These are phyloP conservation scores for Sarcophaga caerulescens DNA, from an alignment of 2,888 invertebrate species.

Conservation along the genomic window DNA sequence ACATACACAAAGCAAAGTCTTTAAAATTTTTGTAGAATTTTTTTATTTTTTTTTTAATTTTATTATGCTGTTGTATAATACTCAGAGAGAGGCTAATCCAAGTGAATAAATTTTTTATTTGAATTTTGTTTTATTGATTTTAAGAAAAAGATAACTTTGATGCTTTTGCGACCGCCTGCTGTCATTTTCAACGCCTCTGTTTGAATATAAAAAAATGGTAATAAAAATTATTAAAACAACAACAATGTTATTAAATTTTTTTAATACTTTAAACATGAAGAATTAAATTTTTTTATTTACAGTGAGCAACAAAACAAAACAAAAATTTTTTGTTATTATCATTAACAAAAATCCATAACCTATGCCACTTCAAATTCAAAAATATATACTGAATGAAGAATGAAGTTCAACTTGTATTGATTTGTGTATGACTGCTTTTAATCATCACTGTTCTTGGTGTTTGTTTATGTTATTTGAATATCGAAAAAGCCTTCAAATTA, in stretches of 20 bases:
- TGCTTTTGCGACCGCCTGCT: slow-evolving; percentile 68
- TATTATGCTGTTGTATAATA: background rate
- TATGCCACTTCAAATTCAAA: no score
- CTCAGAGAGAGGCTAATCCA: no score
- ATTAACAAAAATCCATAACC: background rate
- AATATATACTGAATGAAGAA: no score
- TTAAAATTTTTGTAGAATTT: background rate
- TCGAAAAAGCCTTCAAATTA: slow-evolving; percentile 13
- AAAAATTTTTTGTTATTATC: no score
- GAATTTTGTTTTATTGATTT: slow-evolving; percentile 48
- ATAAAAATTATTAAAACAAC: background rate
- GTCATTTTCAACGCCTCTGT: slow-evolving; percentile 71
- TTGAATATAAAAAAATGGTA: background rate
- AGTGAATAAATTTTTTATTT: background rate
- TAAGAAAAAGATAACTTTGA: slow-evolving; percentile 63
- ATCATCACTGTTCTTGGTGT: no score
- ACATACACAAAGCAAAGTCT: slow-evolving; percentile 9
- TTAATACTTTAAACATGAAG: slow-evolving; percentile 3
- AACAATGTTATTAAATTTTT: slow-evolving; percentile 44
- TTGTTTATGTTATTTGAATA: no score
- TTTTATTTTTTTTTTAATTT: background rate
- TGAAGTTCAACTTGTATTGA: no score
- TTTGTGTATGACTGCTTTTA: background rate
- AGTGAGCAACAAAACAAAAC: background rate
- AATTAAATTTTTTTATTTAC: background rate